Base-by-base conservation (phyloP, 2,888 invertebrate genomes). In the Zelleria hepariella region DNA sequence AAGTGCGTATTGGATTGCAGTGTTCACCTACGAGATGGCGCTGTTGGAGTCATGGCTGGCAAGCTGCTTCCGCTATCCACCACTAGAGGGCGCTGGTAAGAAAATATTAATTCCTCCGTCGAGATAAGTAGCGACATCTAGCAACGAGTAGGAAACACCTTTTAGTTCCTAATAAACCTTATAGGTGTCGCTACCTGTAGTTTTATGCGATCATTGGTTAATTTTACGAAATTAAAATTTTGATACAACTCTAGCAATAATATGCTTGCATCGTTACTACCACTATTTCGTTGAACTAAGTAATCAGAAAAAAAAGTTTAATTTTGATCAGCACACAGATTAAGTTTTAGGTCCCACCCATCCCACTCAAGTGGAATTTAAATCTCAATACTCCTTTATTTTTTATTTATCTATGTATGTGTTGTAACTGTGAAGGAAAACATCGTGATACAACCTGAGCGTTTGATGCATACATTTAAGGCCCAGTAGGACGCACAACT, bases 1-100 rank as follows among this genome's bases (percentile, higher is more conserved):
- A 18, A 18, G 81, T 83, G 81, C 71, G 70, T 71, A 74, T 82
- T 86, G 87, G 87, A 88, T 59, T 88, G 87, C 87, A 87, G 88
- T 87, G 88, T 72, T 80, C 66, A 69, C 70, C 21, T 69, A 64
- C 73, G 73, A 86, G 86, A 82, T 85, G 82, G 80, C 83, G 80
- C 71, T 80, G 77, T 73, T 76, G 64, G 74, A 67, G 73, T 77
- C 74, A 69, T 79, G 74, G 80, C 70, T 75, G 67, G 60, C 63
- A 70, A 80, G 78, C 75, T 72, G 66, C 69, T 82, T 75, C 66
- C 20, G 73, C 84, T 75, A 75, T 67, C 73, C 68, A 63, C 67
- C 78, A 67, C 73, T 73, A 85, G 87, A 67, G 79, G 75, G 77
- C 79, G 69, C 67, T 76, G 82, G 87, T 88, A 77, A 78, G 86